Percentiles rank a stretch among this genome's conserved stretches.
These are phyloP conservation scores for Eospalax fontanierii DNA, from an alignment of 2,797 vertebrate genomes.

Conservation along the genomic window DNA sequence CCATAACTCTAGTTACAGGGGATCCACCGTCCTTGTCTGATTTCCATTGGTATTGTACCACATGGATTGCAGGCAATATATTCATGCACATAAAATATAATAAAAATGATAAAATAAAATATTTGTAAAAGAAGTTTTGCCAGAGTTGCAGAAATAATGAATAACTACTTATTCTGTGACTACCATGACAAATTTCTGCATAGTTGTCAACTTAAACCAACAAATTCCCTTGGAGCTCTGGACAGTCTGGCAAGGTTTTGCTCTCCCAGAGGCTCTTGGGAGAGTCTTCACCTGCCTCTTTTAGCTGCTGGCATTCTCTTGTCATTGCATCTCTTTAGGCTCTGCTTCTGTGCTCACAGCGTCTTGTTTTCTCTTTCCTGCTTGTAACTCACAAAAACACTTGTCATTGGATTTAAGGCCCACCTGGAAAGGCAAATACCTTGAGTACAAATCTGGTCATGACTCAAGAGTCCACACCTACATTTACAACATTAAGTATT, in stretches of 20 bases:
- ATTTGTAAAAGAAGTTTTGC: background rate
- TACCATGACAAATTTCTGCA: constrained; percentile 37
- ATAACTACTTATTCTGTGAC: constrained; percentile 4
- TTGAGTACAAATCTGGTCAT: background rate
- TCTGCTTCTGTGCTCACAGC: background rate
- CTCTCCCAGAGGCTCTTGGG: background rate
- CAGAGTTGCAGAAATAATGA: constrained; percentile 20
- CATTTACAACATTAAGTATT: background rate
- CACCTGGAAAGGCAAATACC: background rate
- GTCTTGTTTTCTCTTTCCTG: background rate
- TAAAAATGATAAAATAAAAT: too few relatives aligned
- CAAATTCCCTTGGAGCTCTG: background rate
- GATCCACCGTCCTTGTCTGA: too few relatives aligned
- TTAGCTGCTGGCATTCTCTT: background rate
- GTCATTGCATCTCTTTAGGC: background rate
- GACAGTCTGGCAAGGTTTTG: background rate
- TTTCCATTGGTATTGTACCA: too few relatives aligned
- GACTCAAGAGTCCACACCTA: background rate
- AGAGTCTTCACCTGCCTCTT: background rate
- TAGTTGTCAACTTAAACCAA: constrained; percentile 16
- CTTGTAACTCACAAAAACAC: background rate
- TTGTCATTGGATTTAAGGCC: constrained; percentile 38
- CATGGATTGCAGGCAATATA: too few relatives aligned
- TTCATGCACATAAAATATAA: too few relatives aligned
- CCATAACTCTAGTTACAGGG: too few relatives aligned